phyloP scores from a whole-genome alignment of 2,797 vertebrate genomes.

The Girardinus metallicus region DNA sequence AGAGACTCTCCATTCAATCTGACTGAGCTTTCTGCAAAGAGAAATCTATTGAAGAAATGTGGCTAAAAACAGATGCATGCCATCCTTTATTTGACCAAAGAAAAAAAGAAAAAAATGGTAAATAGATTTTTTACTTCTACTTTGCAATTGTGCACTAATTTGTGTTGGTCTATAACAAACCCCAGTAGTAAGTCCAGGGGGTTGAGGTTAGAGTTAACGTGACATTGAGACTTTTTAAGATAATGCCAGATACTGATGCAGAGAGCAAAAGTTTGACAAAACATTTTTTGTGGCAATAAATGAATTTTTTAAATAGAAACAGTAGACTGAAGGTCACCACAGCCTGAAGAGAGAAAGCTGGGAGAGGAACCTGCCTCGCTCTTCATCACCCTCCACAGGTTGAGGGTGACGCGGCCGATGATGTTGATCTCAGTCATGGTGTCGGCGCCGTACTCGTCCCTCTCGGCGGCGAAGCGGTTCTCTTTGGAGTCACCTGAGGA shows the following conservation, averaged over 20 bases:
- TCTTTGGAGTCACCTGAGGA: constrained; percentile 89
- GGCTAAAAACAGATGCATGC: not conserved
- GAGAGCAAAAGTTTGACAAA: not conserved
- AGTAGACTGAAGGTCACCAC: not conserved
- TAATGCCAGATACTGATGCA: not conserved
- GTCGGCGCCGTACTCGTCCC: constrained; percentile 93
- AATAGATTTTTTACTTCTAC: not conserved
- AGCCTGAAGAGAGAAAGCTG: not conserved
- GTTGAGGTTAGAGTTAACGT: not conserved
- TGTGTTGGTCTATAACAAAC: not conserved
- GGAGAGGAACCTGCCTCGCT: constrained; percentile 84
- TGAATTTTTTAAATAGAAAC: not conserved
- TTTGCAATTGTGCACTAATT: not conserved
- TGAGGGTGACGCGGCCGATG: constrained; percentile 90
- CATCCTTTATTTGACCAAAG: not conserved
- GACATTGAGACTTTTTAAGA: not conserved
- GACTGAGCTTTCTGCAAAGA: not conserved
- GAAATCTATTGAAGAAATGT: too few species aligned
- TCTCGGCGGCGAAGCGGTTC: constrained; percentile 89
- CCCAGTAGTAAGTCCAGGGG: not conserved
- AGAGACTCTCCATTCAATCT: not conserved
- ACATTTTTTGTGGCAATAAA: not conserved
- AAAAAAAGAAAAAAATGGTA: not conserved
- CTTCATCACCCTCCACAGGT: constrained; percentile 98
- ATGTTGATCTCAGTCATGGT: constrained; percentile 96